Evolutionary conservation across 2,797 vertebrate species (phyloP).

Genomic region (Hirundo rustica): DNA sequence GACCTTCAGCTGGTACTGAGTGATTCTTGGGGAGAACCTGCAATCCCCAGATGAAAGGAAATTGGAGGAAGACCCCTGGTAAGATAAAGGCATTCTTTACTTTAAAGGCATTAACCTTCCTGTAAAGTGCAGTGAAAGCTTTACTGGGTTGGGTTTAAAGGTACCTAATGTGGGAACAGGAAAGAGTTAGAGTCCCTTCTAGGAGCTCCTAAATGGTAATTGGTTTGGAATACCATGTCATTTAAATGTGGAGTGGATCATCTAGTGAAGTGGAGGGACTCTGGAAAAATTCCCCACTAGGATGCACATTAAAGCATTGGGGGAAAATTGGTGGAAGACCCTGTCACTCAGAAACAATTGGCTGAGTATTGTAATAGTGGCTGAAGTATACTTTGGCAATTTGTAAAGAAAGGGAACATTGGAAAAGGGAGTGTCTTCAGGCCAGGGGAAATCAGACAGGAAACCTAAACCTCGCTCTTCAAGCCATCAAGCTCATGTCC

Average conservation of each 20-base stretch:
- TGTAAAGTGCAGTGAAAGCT: neutral
- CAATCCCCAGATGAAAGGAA: neutral
- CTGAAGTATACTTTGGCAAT: neutral
- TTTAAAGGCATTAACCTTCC: neutral
- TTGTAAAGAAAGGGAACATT: neutral
- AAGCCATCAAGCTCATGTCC: too few species aligned
- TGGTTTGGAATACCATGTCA: neutral
- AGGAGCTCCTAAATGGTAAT: neutral
- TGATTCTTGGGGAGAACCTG: neutral
- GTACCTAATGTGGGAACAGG: neutral
- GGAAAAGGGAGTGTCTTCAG: too few species aligned
- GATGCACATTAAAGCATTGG: neutral
- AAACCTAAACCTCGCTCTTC: too few species aligned
- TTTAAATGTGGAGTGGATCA: neutral
- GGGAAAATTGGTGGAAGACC: neutral
- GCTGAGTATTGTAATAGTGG: neutral
- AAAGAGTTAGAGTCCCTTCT: neutral
- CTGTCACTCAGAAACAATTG: neutral
- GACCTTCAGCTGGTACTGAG: neutral
- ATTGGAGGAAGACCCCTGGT: neutral
- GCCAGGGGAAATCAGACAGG: neutral
- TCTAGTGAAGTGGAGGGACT: neutral
- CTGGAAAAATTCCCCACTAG: neutral
- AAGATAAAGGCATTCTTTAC: neutral
- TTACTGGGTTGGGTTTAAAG: neutral